phyloP scores from a whole-genome alignment of 1,140 invertebrate genomes.

The Anthonomus grandis region DNA sequence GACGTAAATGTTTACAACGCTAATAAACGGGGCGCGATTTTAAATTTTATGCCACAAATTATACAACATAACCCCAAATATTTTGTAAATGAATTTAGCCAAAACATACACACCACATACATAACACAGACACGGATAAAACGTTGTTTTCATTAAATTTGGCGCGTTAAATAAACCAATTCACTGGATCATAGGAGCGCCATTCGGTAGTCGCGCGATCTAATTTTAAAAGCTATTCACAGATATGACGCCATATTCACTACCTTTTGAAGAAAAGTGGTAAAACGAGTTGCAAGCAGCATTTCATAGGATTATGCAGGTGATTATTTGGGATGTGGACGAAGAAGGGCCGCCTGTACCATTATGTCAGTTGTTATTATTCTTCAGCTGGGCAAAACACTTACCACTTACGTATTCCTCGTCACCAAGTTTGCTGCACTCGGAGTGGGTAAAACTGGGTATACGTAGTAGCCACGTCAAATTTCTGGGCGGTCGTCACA shows the following conservation, averaged over 20 bases:
- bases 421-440: constrained; percentile 89
- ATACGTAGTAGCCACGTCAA: constrained; percentile 94
- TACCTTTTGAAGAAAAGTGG: constrained; percentile 45
- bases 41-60: background rate
- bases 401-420: constrained; percentile 93
- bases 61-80: constrained; percentile 10
- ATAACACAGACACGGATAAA: background rate
- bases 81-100: background rate
- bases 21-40: constrained; percentile 16
- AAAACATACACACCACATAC: background rate
- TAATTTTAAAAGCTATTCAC: constrained; percentile 50
- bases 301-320: constrained; percentile 39
- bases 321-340: constrained; percentile 38
- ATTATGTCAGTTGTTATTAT: constrained; percentile 68
- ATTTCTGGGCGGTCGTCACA: constrained; percentile 87
- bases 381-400: constrained; percentile 66
- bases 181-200: too few relatives aligned
- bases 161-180: background rate
- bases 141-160: background rate
- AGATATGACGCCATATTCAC: constrained; percentile 59
- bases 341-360: constrained; percentile 51
- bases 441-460: constrained; percentile 84
- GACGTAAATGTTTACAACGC: constrained; percentile 27
- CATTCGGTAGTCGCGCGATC: constrained; percentile 27
- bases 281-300: constrained; percentile 40